A percentile compares a stretch with the other conserved stretches of the same genome.
Evolutionary conservation across 2,888 invertebrate species (phyloP).

Genomic region (Meandrusa payeni): DNA sequence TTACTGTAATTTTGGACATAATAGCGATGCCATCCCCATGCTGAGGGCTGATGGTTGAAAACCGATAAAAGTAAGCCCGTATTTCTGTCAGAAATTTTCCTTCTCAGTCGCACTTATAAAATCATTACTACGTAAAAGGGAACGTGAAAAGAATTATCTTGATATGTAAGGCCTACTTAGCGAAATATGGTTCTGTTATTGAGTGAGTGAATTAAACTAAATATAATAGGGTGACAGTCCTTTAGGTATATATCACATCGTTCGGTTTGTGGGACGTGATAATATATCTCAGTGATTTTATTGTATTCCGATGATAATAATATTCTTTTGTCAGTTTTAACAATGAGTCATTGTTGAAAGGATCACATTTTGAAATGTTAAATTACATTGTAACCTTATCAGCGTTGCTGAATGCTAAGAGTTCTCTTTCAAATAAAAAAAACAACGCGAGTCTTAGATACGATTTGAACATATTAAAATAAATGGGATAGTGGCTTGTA

Average conservation of each 20-base stretch:
- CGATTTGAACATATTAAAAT: too few species aligned
- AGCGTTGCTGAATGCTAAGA: too few species aligned
- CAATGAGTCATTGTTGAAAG: neutral
- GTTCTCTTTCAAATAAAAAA: too few species aligned
- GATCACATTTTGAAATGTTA: too few species aligned
- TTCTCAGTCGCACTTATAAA: slow-evolving; percentile 38
- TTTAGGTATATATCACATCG: slow-evolving; percentile 49
- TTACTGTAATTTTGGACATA: slow-evolving; percentile 79
- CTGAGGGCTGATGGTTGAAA: slow-evolving; percentile 76
- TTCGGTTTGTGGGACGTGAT: slow-evolving; percentile 44
- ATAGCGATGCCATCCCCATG: slow-evolving; percentile 73
- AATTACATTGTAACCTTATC: too few species aligned
- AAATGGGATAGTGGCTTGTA: too few species aligned
- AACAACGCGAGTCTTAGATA: too few species aligned
- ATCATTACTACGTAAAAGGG: slow-evolving; percentile 32
- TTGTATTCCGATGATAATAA: slow-evolving; percentile 6
- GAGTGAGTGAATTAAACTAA: slow-evolving; percentile 70
- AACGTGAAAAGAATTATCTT: slow-evolving; percentile 36
- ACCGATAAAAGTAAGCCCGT: slow-evolving; percentile 67
- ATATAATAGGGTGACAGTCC: slow-evolving; percentile 60
- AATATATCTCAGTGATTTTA: slow-evolving; percentile 46
- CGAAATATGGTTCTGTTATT: slow-evolving; percentile 61
- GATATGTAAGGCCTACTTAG: slow-evolving; percentile 65
- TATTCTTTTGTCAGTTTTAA: neutral
- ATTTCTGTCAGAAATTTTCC: slow-evolving; percentile 53